Evolutionary conservation across 1,140 invertebrate genomes (phyloP), one percentile per base, ranked within the genome.

Genomic region (Penaeus vannamei): DNA sequence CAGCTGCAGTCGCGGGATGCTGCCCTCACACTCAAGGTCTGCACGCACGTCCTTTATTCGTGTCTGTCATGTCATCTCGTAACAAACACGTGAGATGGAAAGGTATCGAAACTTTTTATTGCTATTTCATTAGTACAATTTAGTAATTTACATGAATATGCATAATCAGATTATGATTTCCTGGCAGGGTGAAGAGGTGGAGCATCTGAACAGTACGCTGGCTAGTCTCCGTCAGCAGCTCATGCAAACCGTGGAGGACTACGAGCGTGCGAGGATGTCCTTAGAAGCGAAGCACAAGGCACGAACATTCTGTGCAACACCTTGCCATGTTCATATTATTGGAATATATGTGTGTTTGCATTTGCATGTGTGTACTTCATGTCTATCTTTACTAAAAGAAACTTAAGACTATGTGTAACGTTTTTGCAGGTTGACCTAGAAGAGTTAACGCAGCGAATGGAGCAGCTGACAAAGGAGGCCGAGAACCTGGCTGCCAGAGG

Each of bases 221-320:
- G 83, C 83, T 17, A 72, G 76, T 26, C 86, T 90, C 29, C 86
- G 82, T 3, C 86, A 88, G 42, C 90, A 90, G 42, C 64, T 90
- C 76, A 62, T 90, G 22, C 29, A 84, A 53, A 90, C 90, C 26
- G 64, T 90, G 62, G 86, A 88, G 66, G 90, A 90, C 62, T 87
- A 87, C 62, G 90, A 90, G 69, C 69, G 77, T 23, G 72, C 83
- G 62, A 64, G 82, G 61, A 72, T 83, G 29, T 83, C 69, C 7
- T 66, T 90, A 19, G 42, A 90, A 61, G 83, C 69, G 42, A 84
- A 88, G n/a, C 90, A 90, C 59, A 77, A 90, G 90, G 90, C 87
- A 85, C 42, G 46, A 7, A 22, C 17, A 76, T 29, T 36, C 1
- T n/a, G n/a, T 59, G 42, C 14, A 61, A 77, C 2, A 17, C 2